Evolutionary conservation across 2,888 invertebrate species (phyloP).

Genomic region (Hylaea fasciaria): DNA sequence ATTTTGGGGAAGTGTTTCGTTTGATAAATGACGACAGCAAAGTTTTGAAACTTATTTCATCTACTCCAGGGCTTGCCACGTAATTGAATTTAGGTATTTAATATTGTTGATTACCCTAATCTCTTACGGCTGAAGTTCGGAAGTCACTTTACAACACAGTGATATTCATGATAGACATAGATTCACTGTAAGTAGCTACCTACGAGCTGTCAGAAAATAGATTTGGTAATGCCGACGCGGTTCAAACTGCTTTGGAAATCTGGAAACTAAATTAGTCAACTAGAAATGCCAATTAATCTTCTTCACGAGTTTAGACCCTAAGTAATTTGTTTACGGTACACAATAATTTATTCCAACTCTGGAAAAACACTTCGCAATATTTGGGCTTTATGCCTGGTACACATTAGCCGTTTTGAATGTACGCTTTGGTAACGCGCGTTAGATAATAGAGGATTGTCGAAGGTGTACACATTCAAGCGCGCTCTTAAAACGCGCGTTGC

Average conservation of each 20-base stretch:
- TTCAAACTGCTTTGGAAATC: neutral
- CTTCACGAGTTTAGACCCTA: neutral
- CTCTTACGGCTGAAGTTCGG: slow-evolving; percentile 38
- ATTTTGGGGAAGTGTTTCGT: slow-evolving; percentile 36
- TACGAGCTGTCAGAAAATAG: slow-evolving; percentile 2
- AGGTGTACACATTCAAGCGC: too few species aligned
- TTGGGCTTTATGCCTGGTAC: too few species aligned
- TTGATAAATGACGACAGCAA: slow-evolving; percentile 43
- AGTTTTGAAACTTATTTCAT: slow-evolving; percentile 44
- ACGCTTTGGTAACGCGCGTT: too few species aligned
- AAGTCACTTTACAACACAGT: slow-evolving; percentile 29
- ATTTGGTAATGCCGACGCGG: neutral
- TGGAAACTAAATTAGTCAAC: neutral
- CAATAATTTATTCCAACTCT: neutral
- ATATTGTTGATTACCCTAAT: slow-evolving; percentile 46
- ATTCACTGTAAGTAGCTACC: neutral
- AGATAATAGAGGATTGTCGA: too few species aligned
- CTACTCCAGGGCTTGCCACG: slow-evolving; percentile 37
- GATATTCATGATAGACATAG: slow-evolving; percentile 24
- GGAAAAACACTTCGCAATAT: too few species aligned
- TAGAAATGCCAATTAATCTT: neutral
- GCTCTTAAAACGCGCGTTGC: too few species aligned
- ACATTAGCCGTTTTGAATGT: too few species aligned
- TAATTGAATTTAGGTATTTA: slow-evolving; percentile 44
- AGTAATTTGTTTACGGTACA: neutral